Base-by-base conservation (phyloP, 37 sponge, comb jelly and placozoan species). In the Lycopodina hypogea region DNA sequence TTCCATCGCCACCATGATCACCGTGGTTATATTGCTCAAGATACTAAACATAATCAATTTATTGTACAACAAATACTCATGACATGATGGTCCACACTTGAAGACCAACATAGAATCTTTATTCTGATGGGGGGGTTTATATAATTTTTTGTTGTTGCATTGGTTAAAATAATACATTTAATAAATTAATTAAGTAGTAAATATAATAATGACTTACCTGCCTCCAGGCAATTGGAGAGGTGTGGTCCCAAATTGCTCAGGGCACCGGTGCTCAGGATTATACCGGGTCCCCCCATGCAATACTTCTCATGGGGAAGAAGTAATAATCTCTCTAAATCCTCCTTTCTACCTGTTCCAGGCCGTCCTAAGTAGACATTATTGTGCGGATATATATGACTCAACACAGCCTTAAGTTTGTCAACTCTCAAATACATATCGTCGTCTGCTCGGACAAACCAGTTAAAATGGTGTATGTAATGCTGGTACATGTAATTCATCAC, bases 221-320 rank as follows among this genome's bases (percentile, higher is more conserved):
- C 79, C n/a, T 53, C 19, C 22, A 78, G 69, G 60, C 80, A 80
- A 28, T 58, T 40, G 29, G 7, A 8, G 56, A 92, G 75, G 53
- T 88, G 74, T 0, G 82, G 81, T 2, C 71, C 70, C 52, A 76
- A 72, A 59, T 41, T 69, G 55, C 68, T 68, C 69, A 93, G 64
- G 22, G 85, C 73, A 0, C 71, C 90, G 3, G 65, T 69, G 45
- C 93, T 93, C 45, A 86, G 71, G 9, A 93, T 50, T 36, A 87
- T 58, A 8, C 93, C 93, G 1, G 93, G 86, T 0, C 90, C 90
- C 34, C 90, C 90, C 90, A 89, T 89, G 78, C 93, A 93, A 68
- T 93, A 93, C 15, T 56, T 36, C 66, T 93, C 93, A 52, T 89
- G 86, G 23, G 82, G 66, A 2, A 81, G 37, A 32, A 93, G 82